Percentiles rank a stretch among this genome's conserved stretches.
phyloP scores from a whole-genome alignment of 1,140 invertebrate genomes.

The Anthonomus grandis region DNA sequence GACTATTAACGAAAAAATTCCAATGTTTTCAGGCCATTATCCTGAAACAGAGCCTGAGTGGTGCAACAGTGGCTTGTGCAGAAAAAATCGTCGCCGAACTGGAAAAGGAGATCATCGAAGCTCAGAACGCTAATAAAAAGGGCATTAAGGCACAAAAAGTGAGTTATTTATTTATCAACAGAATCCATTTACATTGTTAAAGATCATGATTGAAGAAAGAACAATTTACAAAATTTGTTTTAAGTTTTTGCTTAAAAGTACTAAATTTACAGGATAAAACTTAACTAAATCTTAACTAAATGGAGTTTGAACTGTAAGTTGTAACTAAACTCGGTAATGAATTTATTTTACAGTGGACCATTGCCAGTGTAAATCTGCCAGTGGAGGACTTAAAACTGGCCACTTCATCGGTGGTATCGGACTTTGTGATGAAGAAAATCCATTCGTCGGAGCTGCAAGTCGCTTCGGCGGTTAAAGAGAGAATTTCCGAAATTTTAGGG shows the following conservation, averaged over 20 bases:
- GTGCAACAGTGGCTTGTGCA: conserved; percentile 66
- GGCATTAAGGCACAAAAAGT: conserved; percentile 84
- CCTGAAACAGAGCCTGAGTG: conserved; percentile 73
- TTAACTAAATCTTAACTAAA: no score
- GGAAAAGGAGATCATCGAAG: conserved; percentile 67
- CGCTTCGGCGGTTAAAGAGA: conserved; percentile 82
- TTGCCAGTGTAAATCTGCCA: conserved; percentile 76
- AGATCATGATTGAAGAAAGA: not conserved
- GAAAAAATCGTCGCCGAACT: conserved; percentile 79
- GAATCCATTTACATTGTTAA: not conserved
- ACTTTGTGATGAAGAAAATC: conserved; percentile 77
- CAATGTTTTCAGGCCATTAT: conserved; percentile 64
- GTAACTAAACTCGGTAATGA: no score
- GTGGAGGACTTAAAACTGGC: conserved; percentile 74
- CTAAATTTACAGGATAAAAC: no score
- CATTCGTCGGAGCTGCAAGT: conserved; percentile 82
- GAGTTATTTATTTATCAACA: conserved; percentile 36
- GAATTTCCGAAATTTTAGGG: conserved; percentile 72
- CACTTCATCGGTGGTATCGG: conserved; percentile 71
- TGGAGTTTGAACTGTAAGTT: no score
- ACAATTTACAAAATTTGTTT: not conserved
- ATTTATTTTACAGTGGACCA: conserved; percentile 85
- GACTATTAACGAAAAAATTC: not conserved
- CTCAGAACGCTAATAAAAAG: conserved; percentile 68
- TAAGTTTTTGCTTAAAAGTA: no score